Conservation (phyloP, 2,797 vertebrate genomes). For the Manis pentadactyla region DNA sequence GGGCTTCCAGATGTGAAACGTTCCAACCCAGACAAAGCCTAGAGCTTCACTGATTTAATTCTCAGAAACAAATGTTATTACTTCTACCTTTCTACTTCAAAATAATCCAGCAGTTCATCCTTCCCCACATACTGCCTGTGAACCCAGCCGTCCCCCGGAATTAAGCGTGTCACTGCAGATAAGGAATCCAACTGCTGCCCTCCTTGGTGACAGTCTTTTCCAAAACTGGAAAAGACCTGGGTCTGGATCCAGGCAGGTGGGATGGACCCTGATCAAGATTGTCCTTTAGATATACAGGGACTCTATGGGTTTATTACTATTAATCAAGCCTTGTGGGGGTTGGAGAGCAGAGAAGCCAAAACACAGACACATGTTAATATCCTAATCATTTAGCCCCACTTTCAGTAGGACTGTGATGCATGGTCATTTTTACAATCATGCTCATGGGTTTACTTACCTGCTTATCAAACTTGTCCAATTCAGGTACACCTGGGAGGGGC, state of each 20-base stretch:
- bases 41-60: neutral
- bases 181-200: neutral
- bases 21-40: rapidly evolving
- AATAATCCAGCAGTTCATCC: neutral
- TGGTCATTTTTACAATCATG: neutral
- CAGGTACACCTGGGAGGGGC: neutral
- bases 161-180: neutral
- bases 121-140: neutral
- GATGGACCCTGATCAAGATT: too few species aligned
- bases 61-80: neutral
- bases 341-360: neutral
- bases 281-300: too few species aligned
- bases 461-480: neutral
- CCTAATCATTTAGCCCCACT: neutral
- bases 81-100: neutral
- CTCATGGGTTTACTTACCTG: too few species aligned
- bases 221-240: too few species aligned
- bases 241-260: too few species aligned
- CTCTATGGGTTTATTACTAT: neutral
- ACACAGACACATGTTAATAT: neutral
- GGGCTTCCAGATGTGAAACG: neutral
- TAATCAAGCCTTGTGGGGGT: neutral
- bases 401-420: neutral
- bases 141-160: neutral
- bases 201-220: neutral